Base-by-base conservation (phyloP, 53 echinoderm and acorn worm genomes). In the Luidia sarsii region DNA sequence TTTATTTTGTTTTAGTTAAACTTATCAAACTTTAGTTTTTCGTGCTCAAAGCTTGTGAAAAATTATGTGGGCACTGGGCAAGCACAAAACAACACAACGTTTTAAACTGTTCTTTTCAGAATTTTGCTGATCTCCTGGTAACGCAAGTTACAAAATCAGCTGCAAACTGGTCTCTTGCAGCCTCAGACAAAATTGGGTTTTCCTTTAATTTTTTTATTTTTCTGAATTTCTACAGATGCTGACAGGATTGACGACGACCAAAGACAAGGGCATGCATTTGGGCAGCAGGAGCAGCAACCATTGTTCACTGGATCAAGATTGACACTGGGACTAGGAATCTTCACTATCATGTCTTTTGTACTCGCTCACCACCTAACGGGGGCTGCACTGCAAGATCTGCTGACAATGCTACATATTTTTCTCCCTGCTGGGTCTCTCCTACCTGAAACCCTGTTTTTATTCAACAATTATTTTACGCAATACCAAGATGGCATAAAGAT, bases 301-400 rank as follows among this genome's bases (percentile, higher is more conserved):
- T 36, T 63, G 34, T 63, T 34, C 35, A 36, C 33, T 63, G 33
- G 63, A 0, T 63, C 63, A 63, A 63, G 63, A 63, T 2, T 63
- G 34, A 63, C 63, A 63, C 34, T 63, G 63, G 63, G 63, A 3
- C 7, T 63, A 7, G 35, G 33, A 1, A 15, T 63, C 33, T 63
- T 63, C 34, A 63, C 63, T 18, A 33, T 63, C 13, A 63, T 63
- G 63, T 63, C 63, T 33, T 63, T 63, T 63, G 63, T 63, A 34
- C 3, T 63, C 16, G 63, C 63, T 20, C 63, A 63, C 63, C 63
- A 63, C 16, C 35, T 63, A n/a, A 63, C 63, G 3, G 63, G 63
- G 35, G 63, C 34, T 33, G 63, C 63, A 63, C 9, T 63, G 8
- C 63, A 63, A n/a, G 63, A 63, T 63, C 63, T 63, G 15, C 33